A percentile compares a stretch with the other conserved stretches of the same genome.
These are phyloP conservation scores for Pollenia griseotomentosa DNA, from an alignment of 2,888 invertebrate genomes.

Conservation along the genomic window DNA sequence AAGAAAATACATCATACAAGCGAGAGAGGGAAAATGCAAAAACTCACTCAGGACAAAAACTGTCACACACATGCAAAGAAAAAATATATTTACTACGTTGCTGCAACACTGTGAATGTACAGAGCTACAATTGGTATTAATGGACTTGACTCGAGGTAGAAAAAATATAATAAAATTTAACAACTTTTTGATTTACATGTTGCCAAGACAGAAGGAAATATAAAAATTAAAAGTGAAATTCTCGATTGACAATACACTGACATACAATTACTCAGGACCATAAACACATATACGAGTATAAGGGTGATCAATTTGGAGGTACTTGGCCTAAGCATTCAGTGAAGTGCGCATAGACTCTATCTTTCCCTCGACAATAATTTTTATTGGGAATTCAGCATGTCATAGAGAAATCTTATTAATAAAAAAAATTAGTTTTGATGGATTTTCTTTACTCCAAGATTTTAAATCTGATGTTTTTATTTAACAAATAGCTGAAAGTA, in stretches of 20 bases:
- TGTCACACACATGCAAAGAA: slow-evolving; percentile 1
- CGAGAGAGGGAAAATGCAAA: neutral
- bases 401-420: no score
- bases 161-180: slow-evolving; percentile 58
- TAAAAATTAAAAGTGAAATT: slow-evolving; percentile 28
- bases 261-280: slow-evolving; percentile 42
- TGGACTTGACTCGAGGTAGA: slow-evolving; percentile 57
- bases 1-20: slow-evolving; percentile 48
- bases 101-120: neutral
- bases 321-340: no score
- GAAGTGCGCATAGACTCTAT: no score
- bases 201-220: slow-evolving; percentile 8
- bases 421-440: no score
- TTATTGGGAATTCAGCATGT: no score
- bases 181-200: slow-evolving; percentile 69
- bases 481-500: no score
- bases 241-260: slow-evolving; percentile 60
- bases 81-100: neutral
- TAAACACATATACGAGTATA: no score
- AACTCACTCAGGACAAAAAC: slow-evolving; percentile 38
- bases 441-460: no score
- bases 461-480: no score
- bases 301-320: no score
- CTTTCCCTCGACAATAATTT: no score
- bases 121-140: slow-evolving; percentile 27